Conservation (phyloP, 2,888 invertebrate genomes). For the Microctonus brassicae region DNA sequence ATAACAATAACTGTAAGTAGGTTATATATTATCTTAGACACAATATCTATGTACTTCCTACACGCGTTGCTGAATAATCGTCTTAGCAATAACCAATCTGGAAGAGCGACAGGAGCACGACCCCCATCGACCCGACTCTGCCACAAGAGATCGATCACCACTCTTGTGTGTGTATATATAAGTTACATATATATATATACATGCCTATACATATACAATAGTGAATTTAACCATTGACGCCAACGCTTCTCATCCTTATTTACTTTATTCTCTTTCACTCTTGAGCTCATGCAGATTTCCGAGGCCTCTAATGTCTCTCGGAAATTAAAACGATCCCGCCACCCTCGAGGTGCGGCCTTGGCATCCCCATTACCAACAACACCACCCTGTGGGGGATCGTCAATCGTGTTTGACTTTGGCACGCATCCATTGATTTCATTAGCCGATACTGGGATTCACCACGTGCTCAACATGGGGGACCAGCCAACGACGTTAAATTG, state of each 20-base stretch:
- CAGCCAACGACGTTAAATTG: slow-evolving; percentile 47
- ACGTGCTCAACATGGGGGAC: slow-evolving; percentile 24
- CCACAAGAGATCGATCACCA: slow-evolving; percentile 29
- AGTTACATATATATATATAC: not conserved
- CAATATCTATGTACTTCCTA: slow-evolving; percentile 24
- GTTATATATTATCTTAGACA: slow-evolving; percentile 1
- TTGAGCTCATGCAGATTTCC: slow-evolving; percentile 45
- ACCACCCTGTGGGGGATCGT: slow-evolving; percentile 44
- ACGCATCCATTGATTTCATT: slow-evolving; percentile 68
- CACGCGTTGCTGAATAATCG: slow-evolving; percentile 25
- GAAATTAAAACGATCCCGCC: slow-evolving; percentile 60
- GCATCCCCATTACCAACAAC: slow-evolving; percentile 33
- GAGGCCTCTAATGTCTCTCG: slow-evolving; percentile 56
- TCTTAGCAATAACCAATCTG: slow-evolving; percentile 31
- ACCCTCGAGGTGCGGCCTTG: slow-evolving; percentile 31
- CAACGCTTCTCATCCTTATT: not conserved
- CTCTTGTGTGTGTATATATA: not conserved
- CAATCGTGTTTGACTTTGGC: slow-evolving; percentile 64
- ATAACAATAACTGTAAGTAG: slow-evolving; percentile 52
- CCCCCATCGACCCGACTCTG: slow-evolving; percentile 34
- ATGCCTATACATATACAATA: not conserved
- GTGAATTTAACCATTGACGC: slow-evolving; percentile 1
- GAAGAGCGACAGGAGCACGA: slow-evolving; percentile 47
- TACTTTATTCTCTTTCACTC: slow-evolving; percentile 12
- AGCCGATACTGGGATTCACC: slow-evolving; percentile 61